Evolutionary conservation across 2,888 invertebrate genomes (phyloP).

Genomic region (Pardosa pseudoannulata): DNA sequence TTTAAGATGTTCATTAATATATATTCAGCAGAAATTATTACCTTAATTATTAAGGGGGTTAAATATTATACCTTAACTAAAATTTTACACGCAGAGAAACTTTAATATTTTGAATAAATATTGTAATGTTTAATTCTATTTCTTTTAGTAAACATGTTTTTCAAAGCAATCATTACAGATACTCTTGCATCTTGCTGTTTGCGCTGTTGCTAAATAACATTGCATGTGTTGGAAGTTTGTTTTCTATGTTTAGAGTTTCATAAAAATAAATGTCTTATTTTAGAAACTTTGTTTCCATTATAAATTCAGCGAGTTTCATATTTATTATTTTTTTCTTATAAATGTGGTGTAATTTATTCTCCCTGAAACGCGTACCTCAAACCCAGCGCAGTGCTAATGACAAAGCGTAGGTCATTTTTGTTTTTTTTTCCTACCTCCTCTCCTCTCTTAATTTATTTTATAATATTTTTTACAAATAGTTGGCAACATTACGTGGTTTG

Average conservation of each 20-base stretch:
- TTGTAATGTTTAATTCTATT: too few species aligned
- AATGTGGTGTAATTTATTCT: background rate
- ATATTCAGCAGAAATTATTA: too few species aligned
- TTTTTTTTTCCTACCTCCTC: background rate
- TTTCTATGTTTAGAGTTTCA: background rate
- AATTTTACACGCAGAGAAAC: too few species aligned
- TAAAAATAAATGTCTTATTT: background rate
- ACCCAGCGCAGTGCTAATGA: background rate
- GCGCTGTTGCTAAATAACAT: background rate
- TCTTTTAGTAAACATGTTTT: too few species aligned
- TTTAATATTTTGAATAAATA: too few species aligned
- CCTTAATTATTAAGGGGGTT: too few species aligned
- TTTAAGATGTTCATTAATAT: too few species aligned
- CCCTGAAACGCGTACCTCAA: background rate
- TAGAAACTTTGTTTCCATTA: background rate
- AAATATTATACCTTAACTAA: too few species aligned
- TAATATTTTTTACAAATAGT: slow-evolving; percentile 13
- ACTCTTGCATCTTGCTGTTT: background rate
- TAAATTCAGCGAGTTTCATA: background rate
- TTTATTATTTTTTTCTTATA: background rate
- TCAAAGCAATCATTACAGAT: too few species aligned
- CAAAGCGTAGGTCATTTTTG: slow-evolving; percentile 5
- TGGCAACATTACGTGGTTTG: background rate
- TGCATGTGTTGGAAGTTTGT: background rate
- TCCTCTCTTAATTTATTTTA: slow-evolving; percentile 14